phyloP scores from a whole-genome alignment of 2,113 vertebrate genomes.

The Crotalus viridis region DNA sequence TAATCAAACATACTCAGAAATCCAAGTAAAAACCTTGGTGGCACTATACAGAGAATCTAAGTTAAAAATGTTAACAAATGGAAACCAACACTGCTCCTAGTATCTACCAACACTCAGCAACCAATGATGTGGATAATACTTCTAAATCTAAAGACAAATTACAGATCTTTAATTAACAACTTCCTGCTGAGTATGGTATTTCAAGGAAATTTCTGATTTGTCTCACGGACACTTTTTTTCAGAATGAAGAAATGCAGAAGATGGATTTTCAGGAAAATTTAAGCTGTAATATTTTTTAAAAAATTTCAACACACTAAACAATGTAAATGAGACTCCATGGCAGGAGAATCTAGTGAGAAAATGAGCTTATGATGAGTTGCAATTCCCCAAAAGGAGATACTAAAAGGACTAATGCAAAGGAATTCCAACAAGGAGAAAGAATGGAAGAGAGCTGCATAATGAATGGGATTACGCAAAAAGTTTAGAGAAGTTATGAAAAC shows the following conservation, averaged over 20 bases:
- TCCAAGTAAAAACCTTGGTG: neutral
- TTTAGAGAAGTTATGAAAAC: neutral
- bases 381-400: neutral
- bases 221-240: neutral
- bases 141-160: neutral
- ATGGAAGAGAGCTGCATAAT: neutral
- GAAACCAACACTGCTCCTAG: neutral
- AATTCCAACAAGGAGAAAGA: neutral
- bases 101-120: neutral
- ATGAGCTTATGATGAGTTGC: neutral
- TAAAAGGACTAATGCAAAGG: neutral
- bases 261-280: neutral
- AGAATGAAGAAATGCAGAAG: neutral
- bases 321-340: neutral
- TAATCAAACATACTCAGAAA: neutral
- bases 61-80: neutral
- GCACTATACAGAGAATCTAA: neutral
- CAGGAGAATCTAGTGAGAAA: neutral
- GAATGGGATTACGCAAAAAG: neutral
- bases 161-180: neutral
- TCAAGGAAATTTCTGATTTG: neutral
- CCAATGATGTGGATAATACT: neutral
- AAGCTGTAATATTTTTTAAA: neutral
- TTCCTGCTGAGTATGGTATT: neutral
- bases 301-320: neutral